These are phyloP conservation scores for Burhinus bistriatus DNA, from an alignment of 2,113 vertebrate species.

Conservation along the genomic window DNA sequence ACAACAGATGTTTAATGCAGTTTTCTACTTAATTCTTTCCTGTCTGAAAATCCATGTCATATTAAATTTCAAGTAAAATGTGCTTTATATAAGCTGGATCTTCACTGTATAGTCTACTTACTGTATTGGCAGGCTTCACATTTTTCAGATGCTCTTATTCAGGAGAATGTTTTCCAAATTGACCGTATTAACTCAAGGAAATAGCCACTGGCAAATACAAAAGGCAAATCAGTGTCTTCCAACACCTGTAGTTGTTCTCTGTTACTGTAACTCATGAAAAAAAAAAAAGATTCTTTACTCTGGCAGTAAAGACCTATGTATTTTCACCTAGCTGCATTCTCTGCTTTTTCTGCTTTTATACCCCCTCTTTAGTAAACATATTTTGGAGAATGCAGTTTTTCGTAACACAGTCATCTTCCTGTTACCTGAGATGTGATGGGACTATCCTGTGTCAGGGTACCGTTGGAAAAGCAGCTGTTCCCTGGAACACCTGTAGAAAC, in stretches of 20 bases:
- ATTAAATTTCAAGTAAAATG: background rate
- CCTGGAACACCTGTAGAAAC: background rate
- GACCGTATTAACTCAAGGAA: background rate
- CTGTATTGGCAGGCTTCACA: background rate
- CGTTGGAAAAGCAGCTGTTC: background rate
- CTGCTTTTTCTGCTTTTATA: background rate
- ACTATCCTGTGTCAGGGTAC: background rate
- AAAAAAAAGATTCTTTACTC: background rate
- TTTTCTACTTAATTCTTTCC: background rate
- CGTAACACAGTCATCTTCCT: fast-evolving
- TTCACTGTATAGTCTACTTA: background rate
- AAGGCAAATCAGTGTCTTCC: background rate
- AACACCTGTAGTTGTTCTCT: background rate
- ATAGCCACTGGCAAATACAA: background rate
- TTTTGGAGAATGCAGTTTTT: background rate
- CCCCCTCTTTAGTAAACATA: background rate
- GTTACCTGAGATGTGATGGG: background rate
- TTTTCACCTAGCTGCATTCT: background rate
- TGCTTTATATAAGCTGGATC: background rate
- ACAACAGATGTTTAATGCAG: background rate
- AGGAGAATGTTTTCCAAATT: background rate
- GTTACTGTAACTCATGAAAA: background rate
- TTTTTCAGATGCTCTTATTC: background rate
- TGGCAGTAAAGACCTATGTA: background rate
- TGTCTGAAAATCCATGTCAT: background rate